Base-by-base conservation (phyloP, 2,113 vertebrate genomes). In the Lagopus muta region DNA sequence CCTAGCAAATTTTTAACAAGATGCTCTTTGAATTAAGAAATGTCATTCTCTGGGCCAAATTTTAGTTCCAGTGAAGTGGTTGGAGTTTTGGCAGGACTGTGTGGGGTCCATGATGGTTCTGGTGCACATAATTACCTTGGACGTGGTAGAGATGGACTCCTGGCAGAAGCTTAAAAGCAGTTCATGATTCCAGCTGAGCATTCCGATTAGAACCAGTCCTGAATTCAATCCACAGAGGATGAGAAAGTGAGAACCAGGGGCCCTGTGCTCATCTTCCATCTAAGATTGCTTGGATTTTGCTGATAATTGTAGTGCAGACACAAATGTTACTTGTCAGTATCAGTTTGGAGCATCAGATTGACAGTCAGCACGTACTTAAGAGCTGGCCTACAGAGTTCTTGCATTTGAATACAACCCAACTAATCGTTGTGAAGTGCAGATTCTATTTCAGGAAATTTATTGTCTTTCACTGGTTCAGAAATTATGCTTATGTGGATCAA, bases 41-140 rank as follows among this genome's bases (percentile, higher is more conserved):
- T 73, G 69, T 77, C 36, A 54, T 55, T 54, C 17, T 75, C 28
- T 45, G 43, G 30, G 48, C 24, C 38, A 90, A 88, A 76, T 85
- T 40, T 62, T 62, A 81, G 27, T 75, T 80, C 65, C 45, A 55
- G 21, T 86, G 50, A 74, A 75, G 60, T 55, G 25, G 34, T 14
- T 21, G 24, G 61, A 48, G 10, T 42, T 83, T 86, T 94, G 75
- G 45, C 82, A 94, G 60, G 90, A 84, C 36, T 7, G 18, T 43
- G 20, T 6, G 22, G 34, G 22, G 3, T 79, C 60, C 0, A 0
- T 70, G 74, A 16, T 64, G 24, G 10, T 54, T 76, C 43, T 92
- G 79, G 67, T 45, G 54, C 2, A 0, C 79, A 47, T 58, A 54
- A 13, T 80, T 89, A 50, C 28, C 62, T 48, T 72, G 47, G 65